Base-by-base conservation (phyloP, 2,888 invertebrate genomes). In the Drosophila pseudotalamancana region DNA sequence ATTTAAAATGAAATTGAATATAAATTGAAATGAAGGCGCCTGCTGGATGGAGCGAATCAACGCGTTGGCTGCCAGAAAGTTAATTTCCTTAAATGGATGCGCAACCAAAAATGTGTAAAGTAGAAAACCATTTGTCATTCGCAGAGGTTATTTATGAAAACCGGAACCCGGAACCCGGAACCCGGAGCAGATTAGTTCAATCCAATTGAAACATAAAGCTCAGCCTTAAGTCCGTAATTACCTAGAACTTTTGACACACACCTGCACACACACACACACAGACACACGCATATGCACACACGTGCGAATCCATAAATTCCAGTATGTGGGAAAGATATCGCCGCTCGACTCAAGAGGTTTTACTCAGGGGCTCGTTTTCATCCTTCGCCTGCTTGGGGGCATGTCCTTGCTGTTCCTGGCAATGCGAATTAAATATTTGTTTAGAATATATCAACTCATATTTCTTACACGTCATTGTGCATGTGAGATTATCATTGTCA, bases 381-480 rank as follows among this genome's bases (percentile, higher is more conserved):
- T 14, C n/a, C 18, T 23, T 12, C 18, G 43, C 35, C 23, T 18
- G 25, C n/a, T 49, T 21, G 23, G 23, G 9, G n/a, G 18, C 16
- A 12, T 23, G 4, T 8, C 48, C 51, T 50, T 48, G 37, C 35
- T 48, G 53, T 4, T 27, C 27, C 51, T 34, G 51, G 69, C 59
- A 72, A 60, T 62, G 70, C 62, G 73, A 80, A 79, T 79, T 83
- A 79, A 79, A 79, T 79, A 80, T 79, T 79, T 79, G 84, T 64
- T 79, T 83, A 72, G 81, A 77, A 77, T 80, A 80, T 75, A 80
- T 80, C 77, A 80, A 75, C 77, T 75, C 84, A 62, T 70, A 80
- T 78, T 81, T 81, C 82, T 78, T 81, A 81, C 82, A 84, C 82
- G 85, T 81, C 80, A 81, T 81, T 81, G 80, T 81, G 85, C 76